Conservation (phyloP, 2,113 vertebrate species). For the Hyperoodon ampullatus region DNA sequence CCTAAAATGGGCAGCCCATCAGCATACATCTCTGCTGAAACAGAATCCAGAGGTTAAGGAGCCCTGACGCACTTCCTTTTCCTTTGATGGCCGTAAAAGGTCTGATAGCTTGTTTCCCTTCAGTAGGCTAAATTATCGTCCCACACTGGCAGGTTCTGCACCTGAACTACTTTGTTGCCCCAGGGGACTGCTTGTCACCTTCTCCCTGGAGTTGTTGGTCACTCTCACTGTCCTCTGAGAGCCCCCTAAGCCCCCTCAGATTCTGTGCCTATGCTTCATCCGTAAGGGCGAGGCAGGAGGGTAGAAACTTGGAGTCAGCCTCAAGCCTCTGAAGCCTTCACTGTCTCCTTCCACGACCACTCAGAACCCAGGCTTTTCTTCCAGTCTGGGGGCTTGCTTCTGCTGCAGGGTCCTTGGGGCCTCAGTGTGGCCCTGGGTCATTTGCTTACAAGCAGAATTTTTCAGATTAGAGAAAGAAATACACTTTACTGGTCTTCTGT, state of each 20-base stretch:
- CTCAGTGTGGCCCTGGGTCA: background rate
- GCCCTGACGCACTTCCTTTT: background rate
- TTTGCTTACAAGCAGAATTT: too few relatives aligned
- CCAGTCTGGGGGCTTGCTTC: background rate
- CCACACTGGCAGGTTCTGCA: background rate
- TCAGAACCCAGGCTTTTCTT: background rate
- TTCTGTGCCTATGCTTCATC: background rate
- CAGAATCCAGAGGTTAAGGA: background rate
- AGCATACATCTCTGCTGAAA: background rate
- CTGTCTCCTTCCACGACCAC: fast-evolving
- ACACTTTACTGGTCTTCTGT: background rate
- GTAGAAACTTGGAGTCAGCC: background rate
- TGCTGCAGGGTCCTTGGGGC: background rate
- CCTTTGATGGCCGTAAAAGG: fast-evolving
- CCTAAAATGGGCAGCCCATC: background rate
- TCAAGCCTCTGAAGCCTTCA: background rate
- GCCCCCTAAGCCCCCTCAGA: background rate
- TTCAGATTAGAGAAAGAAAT: background rate
- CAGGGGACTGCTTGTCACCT: background rate
- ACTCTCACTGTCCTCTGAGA: background rate
- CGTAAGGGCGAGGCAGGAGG: background rate
- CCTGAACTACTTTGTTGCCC: background rate
- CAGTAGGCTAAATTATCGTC: background rate
- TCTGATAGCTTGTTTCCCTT: background rate
- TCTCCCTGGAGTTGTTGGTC: background rate